These are phyloP conservation scores for Forficula auricularia DNA, from an alignment of 1,140 invertebrate genomes.

Conservation along the genomic window DNA sequence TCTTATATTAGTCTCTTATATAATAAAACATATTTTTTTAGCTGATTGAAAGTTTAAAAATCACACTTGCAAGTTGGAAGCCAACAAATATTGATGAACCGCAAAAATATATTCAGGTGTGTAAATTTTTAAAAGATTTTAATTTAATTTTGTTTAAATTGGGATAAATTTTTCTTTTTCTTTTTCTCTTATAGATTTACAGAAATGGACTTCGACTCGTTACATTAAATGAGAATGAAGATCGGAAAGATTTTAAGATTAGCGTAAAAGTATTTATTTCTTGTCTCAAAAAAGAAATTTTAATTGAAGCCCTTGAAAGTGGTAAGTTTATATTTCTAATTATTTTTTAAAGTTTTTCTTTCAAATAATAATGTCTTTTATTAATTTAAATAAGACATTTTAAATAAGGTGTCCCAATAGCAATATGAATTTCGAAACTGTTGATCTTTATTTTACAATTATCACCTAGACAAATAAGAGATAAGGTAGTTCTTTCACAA, in stretches of 20 bases:
- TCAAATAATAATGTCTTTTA: too few relatives aligned
- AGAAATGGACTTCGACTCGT: slow-evolving; percentile 16
- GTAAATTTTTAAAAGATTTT: too few relatives aligned
- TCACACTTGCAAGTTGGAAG: slow-evolving; percentile 37
- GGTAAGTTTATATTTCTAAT: slow-evolving; percentile 20
- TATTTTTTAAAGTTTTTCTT: slow-evolving; percentile 9
- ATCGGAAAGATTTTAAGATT: slow-evolving; percentile 36
- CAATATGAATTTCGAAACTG: too few relatives aligned
- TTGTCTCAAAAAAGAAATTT: slow-evolving; percentile 22
- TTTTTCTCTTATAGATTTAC: slow-evolving; percentile 17
- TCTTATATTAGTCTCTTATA: slow-evolving; percentile 3
- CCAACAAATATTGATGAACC: slow-evolving; percentile 13
- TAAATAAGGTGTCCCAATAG: too few relatives aligned
- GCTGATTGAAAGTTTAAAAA: slow-evolving; percentile 53
- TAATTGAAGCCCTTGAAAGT: slow-evolving; percentile 30
- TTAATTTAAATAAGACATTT: too few relatives aligned
- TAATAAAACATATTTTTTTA: too few relatives aligned
- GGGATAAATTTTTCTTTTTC: not conserved
- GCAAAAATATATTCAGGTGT: too few relatives aligned
- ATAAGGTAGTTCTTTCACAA: too few relatives aligned
- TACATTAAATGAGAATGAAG: slow-evolving; percentile 18
- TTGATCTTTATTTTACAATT: too few relatives aligned
- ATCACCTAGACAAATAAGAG: too few relatives aligned
- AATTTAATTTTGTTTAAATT: not conserved
- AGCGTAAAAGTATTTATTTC: slow-evolving; percentile 39